phyloP scores from a whole-genome alignment of 2,888 invertebrate genomes.

The Mayetiola destructor region DNA sequence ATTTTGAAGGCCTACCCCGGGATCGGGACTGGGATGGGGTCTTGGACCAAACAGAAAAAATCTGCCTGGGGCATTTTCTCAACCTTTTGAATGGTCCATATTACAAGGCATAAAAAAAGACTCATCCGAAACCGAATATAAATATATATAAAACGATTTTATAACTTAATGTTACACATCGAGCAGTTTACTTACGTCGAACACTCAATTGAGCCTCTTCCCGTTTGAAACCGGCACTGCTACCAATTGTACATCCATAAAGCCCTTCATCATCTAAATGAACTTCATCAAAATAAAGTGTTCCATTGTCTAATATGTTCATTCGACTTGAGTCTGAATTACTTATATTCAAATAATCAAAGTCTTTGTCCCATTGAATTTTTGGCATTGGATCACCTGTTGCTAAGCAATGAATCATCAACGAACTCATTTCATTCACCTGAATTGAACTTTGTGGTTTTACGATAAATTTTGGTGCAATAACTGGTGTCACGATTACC shows the following conservation, averaged over 20 bases:
- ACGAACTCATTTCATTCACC: slow-evolving; percentile 53
- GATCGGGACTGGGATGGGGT: too few species aligned
- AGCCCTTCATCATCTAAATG: slow-evolving; percentile 65
- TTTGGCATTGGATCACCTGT: slow-evolving; percentile 79
- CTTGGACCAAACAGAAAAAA: too few species aligned
- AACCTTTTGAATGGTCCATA: too few species aligned
- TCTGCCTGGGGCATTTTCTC: too few species aligned
- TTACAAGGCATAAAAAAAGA: neutral
- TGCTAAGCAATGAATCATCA: slow-evolving; percentile 70
- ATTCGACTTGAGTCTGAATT: slow-evolving; percentile 40
- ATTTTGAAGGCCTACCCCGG: too few species aligned
- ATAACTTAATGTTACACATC: too few species aligned
- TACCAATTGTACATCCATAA: slow-evolving; percentile 92
- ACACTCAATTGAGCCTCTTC: slow-evolving; percentile 67
- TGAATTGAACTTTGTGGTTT: slow-evolving; percentile 61
- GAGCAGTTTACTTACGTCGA: slow-evolving; percentile 42
- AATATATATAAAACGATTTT: too few species aligned
- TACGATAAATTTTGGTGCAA: slow-evolving; percentile 66
- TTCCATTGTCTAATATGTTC: slow-evolving; percentile 63
- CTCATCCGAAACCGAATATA: neutral
- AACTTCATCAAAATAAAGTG: slow-evolving; percentile 60
- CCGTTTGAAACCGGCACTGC: slow-evolving; percentile 73
- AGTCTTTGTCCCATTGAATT: slow-evolving; percentile 84
- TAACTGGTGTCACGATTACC: slow-evolving; percentile 70
- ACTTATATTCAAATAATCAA: slow-evolving; percentile 37